Evolutionary conservation across 37 sponge, comb jelly and placozoan species (phyloP).

Genomic region (Cladorhizidae sp.): DNA sequence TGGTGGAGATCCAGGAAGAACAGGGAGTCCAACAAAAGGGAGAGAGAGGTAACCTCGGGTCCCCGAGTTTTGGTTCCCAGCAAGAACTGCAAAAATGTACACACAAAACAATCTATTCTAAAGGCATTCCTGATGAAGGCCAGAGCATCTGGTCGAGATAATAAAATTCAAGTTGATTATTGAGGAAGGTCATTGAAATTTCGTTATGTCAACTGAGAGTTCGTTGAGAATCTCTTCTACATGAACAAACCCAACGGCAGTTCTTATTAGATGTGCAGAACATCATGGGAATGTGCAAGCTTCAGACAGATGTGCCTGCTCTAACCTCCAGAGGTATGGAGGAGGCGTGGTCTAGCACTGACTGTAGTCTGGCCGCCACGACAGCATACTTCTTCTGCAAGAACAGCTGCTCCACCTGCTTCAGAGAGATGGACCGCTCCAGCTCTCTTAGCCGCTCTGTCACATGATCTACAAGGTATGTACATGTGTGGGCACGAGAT

Average conservation of each 20-base stretch:
- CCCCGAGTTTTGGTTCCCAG: conserved; percentile 15
- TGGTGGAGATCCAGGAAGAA: conserved; percentile 12
- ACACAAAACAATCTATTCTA: no score
- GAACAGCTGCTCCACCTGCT: conserved; percentile 21
- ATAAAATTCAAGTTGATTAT: no score
- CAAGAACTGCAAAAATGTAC: conserved; percentile 34
- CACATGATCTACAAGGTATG: conserved; percentile 5
- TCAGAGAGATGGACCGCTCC: conserved; percentile 41
- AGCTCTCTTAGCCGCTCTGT: conserved; percentile 20
- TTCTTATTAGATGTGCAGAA: no score
- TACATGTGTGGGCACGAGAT: no score
- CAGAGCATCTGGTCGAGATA: no score
- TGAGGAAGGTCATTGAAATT: no score
- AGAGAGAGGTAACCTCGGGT: conserved; percentile 15
- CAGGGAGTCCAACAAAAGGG: conserved; percentile 35
- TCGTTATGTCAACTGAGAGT: no score
- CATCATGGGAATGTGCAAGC: no score
- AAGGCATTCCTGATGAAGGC: no score
- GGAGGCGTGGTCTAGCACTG: conserved; percentile 29
- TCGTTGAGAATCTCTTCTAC: no score
- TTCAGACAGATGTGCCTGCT: no score
- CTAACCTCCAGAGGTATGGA: conserved; percentile 28
- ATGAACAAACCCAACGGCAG: no score
- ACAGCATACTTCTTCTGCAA: background rate
- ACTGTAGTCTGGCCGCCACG: conserved; percentile 29